A percentile compares a stretch with the other conserved stretches of the same genome.
Conservation (phyloP, 2,113 vertebrate genomes). For the Megaleporinus macrocephalus region DNA sequence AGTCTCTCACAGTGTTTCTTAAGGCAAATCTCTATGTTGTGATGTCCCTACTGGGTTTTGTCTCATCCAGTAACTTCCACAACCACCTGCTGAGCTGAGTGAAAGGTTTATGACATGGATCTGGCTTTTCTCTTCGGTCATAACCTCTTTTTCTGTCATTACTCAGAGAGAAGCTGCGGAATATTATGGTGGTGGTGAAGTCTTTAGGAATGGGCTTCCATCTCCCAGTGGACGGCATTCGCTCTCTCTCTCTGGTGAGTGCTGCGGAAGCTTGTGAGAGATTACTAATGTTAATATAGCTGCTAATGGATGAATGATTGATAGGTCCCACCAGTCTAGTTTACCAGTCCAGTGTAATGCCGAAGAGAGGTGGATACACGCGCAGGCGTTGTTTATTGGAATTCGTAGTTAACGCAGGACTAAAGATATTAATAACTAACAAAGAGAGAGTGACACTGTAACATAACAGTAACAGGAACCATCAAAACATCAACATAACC, state of each 20-base stretch:
- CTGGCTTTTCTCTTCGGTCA: not conserved
- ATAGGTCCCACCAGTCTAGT: too few relatives aligned
- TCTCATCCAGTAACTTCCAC: not conserved
- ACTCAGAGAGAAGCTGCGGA: constrained; percentile 84
- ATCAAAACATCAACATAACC: too few relatives aligned
- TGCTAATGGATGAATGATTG: not conserved
- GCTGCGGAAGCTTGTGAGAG: not conserved
- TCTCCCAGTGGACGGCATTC: constrained; percentile 89
- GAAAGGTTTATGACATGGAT: constrained; percentile 1
- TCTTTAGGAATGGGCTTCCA: constrained; percentile 96
- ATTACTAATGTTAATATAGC: not conserved
- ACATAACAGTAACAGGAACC: too few relatives aligned
- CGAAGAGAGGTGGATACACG: too few relatives aligned
- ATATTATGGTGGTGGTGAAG: constrained; percentile 92
- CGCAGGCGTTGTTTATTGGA: too few relatives aligned
- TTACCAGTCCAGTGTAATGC: too few relatives aligned
- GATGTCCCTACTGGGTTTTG: too few relatives aligned
- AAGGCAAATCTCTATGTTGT: too few relatives aligned
- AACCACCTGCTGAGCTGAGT: not conserved
- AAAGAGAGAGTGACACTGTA: too few relatives aligned
- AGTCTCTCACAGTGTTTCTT: too few relatives aligned
- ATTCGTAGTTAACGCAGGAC: too few relatives aligned
- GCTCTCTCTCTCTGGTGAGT: constrained; percentile 86
- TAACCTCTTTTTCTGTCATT: not conserved
- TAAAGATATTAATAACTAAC: too few relatives aligned